Evolutionary conservation across 2,888 invertebrate genomes (phyloP).

Genomic region (Helobdella robusta): DNA sequence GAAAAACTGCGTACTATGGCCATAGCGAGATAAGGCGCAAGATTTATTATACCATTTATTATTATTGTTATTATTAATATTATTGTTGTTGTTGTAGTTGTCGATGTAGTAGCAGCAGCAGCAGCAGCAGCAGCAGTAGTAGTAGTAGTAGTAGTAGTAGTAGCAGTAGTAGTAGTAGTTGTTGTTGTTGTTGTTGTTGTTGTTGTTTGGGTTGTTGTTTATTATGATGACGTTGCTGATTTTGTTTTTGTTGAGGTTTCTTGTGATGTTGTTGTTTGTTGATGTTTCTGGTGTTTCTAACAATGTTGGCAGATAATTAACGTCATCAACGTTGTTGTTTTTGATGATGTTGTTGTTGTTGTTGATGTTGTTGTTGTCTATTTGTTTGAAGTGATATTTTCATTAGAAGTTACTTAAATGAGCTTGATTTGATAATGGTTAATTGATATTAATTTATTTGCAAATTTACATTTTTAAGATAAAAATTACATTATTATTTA

Average conservation of each 20-base stretch:
- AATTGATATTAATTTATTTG: too few relatives aligned
- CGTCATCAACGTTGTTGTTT: neutral
- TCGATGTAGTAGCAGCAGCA: too few relatives aligned
- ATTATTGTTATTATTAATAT: too few relatives aligned
- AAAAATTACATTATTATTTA: too few relatives aligned
- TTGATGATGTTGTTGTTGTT: neutral
- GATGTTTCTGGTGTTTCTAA: neutral
- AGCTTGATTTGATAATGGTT: too few relatives aligned
- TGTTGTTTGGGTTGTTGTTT: neutral
- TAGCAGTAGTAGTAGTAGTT: neutral
- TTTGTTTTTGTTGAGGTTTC: neutral
- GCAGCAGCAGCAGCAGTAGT: too few relatives aligned
- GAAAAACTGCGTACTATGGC: conserved; percentile 10
- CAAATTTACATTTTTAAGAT: too few relatives aligned
- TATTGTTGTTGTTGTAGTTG: too few relatives aligned
- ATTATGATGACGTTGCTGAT: neutral
- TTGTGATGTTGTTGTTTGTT: neutral
- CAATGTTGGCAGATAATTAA: too few relatives aligned
- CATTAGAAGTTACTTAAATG: too few relatives aligned
- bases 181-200: conserved; percentile 2
- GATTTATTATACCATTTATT: conserved; percentile 17
- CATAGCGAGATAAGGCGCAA: conserved; percentile 6
- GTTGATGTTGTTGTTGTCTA: neutral
- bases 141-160: too few relatives aligned
- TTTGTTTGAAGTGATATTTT: too few relatives aligned